phyloP scores from a whole-genome alignment of 1,140 invertebrate genomes.

The Leptestheria dahalacensis region DNA sequence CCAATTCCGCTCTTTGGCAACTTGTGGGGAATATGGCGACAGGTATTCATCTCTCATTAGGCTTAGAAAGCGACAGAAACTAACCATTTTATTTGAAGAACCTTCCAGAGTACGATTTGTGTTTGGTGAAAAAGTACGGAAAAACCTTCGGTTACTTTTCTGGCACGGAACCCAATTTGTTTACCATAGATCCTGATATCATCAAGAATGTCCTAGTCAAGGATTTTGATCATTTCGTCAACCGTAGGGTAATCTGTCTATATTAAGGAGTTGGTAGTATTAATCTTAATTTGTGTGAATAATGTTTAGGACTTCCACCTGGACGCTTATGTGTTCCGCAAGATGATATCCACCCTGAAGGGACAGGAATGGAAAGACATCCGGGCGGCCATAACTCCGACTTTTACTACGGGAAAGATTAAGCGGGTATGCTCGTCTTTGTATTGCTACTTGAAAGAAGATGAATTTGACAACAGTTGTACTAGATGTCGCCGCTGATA shows the following conservation, averaged over 20 bases:
- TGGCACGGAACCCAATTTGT: constrained; percentile 6
- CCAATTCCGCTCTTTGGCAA: constrained; percentile 12
- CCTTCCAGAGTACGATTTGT: constrained; percentile 7
- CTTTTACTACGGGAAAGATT: constrained; percentile 32
- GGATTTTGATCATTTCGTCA: constrained; percentile 40
- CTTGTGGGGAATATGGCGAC: constrained; percentile 14
- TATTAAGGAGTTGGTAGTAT: not conserved
- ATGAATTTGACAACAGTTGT: not conserved
- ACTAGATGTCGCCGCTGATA: constrained; percentile 14
- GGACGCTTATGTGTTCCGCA: constrained; percentile 3
- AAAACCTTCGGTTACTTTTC: constrained; percentile 13
- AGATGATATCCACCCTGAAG: not conserved
- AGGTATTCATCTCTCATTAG: not conserved
- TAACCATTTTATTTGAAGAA: not conserved
- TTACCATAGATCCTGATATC: constrained; percentile 31
- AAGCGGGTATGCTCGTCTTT: constrained; percentile 7
- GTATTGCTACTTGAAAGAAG: not conserved
- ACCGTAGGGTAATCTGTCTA: constrained; percentile 19
- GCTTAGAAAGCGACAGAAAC: not conserved
- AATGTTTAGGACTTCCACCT: constrained; percentile 7
- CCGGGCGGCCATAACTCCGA: constrained; percentile 37
- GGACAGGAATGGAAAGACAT: constrained; percentile 37
- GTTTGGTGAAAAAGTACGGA: constrained; percentile 13
- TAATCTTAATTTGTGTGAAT: too few relatives aligned
- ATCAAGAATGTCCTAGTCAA: constrained; percentile 37